phyloP scores from a whole-genome alignment of 2,888 invertebrate genomes.

The Hirtodrosophila confusa region DNA sequence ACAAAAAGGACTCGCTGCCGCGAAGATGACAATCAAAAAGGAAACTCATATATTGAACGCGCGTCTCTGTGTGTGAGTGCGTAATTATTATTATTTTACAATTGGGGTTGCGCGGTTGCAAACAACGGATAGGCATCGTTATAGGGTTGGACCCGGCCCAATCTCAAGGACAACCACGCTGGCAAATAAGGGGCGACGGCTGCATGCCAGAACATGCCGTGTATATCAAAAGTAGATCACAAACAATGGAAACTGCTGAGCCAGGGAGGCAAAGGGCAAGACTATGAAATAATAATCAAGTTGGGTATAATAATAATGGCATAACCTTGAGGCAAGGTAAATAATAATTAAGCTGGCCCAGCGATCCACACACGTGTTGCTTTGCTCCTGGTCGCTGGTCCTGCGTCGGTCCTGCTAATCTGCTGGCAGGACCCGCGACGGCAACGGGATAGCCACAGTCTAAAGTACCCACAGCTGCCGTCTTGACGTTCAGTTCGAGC shows the following conservation, averaged over 20 bases:
- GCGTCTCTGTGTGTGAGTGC: conserved; percentile 34
- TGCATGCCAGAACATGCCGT: conserved; percentile 63
- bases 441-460: conserved; percentile 31
- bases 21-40: conserved; percentile 50
- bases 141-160: conserved; percentile 54
- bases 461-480: conserved; percentile 60
- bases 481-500: conserved; percentile 47
- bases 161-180: conserved; percentile 63
- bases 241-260: conserved; percentile 32
- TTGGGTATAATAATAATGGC: conserved; percentile 64
- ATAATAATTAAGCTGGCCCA: conserved; percentile 69
- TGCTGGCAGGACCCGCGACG: conserved; percentile 29
- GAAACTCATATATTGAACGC: conserved; percentile 24
- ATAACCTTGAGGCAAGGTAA: conserved; percentile 75
- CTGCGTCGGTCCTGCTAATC: conserved; percentile 29
- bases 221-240: conserved; percentile 54
- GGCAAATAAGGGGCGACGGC: conserved; percentile 26
- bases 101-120: conserved; percentile 63
- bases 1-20: conserved; percentile 10
- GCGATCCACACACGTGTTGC: conserved; percentile 66
- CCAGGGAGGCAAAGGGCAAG: conserved; percentile 17
- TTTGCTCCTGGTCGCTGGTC: conserved; percentile 19
- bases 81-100: conserved; percentile 66
- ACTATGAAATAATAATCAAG: conserved; percentile 76
- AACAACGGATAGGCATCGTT: conserved; percentile 32